These are phyloP conservation scores for Drosophila fulvimacula DNA, from an alignment of 2,888 invertebrate species.

Conservation along the genomic window DNA sequence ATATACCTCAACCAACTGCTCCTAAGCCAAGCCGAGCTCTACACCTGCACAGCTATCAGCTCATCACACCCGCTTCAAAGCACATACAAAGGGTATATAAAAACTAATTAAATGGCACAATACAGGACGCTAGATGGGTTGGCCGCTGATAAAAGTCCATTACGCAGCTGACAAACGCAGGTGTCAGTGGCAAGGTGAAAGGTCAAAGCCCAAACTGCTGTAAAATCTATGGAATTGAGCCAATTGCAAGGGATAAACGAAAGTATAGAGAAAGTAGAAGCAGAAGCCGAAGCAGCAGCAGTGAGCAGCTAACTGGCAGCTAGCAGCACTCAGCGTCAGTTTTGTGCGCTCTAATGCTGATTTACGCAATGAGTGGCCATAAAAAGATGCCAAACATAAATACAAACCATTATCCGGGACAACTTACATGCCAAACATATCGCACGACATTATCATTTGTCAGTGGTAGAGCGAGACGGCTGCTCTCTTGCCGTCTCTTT, in stretches of 20 bases:
- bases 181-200: slow-evolving; percentile 20
- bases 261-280: background rate
- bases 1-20: too few relatives aligned
- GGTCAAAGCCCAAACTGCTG: slow-evolving; percentile 19
- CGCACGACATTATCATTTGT: slow-evolving; percentile 67
- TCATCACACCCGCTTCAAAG: background rate
- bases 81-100: slow-evolving; percentile 2
- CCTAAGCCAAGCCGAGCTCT: background rate
- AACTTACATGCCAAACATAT: slow-evolving; percentile 60
- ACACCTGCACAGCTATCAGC: background rate
- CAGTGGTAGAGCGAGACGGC: slow-evolving; percentile 16
- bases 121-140: slow-evolving; percentile 54
- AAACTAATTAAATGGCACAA: slow-evolving; percentile 63
- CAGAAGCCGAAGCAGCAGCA: background rate
- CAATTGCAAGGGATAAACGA: slow-evolving; percentile 4
- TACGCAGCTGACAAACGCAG: slow-evolving; percentile 56
- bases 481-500: background rate
- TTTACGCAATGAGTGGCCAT: slow-evolving; percentile 52
- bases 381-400: slow-evolving; percentile 51
- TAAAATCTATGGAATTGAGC: slow-evolving; percentile 10
- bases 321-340: slow-evolving; percentile 27
- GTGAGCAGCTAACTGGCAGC: slow-evolving; percentile 2
- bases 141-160: slow-evolving; percentile 50
- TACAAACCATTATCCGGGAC: slow-evolving; percentile 53
- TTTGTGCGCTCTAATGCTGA: slow-evolving; percentile 47